These are phyloP conservation scores for Trichacis sp. DNA, from an alignment of 2,888 invertebrate genomes.

Conservation along the genomic window DNA sequence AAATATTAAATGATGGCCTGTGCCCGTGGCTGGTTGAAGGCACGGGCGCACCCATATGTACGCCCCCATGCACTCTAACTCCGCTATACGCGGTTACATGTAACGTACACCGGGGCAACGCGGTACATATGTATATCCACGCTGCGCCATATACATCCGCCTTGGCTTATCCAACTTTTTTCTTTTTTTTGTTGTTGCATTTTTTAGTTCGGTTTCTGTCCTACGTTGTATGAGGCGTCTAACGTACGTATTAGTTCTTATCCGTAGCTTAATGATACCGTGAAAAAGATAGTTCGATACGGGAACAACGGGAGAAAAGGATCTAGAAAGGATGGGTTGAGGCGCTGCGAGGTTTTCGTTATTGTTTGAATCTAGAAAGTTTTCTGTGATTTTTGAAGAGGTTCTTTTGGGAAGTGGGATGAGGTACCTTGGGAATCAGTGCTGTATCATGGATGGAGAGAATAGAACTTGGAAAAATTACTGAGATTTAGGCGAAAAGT, in stretches of 20 bases:
- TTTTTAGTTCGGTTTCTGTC: not conserved
- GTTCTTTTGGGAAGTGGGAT: too few species aligned
- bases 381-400: too few species aligned
- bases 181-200: slow-evolving; percentile 13
- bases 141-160: slow-evolving; percentile 53
- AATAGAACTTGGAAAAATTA: too few species aligned
- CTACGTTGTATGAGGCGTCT: slow-evolving; percentile 31
- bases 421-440: too few species aligned
- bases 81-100: slow-evolving; percentile 14
- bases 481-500: too few species aligned
- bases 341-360: too few species aligned
- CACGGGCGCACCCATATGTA: slow-evolving; percentile 69
- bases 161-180: slow-evolving; percentile 50
- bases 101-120: slow-evolving; percentile 15
- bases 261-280: slow-evolving; percentile 57
- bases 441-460: too few species aligned
- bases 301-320: slow-evolving; percentile 24
- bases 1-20: slow-evolving; percentile 69
- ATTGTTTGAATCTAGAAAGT: too few species aligned
- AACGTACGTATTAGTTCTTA: slow-evolving; percentile 59
- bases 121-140: slow-evolving; percentile 36
- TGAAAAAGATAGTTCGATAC: slow-evolving; percentile 40
- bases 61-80: slow-evolving; percentile 65
- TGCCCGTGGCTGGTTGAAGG: slow-evolving; percentile 65
- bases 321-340: too few species aligned